Conservation (phyloP, 1,140 invertebrate genomes). For the Diorhabda elongata region DNA sequence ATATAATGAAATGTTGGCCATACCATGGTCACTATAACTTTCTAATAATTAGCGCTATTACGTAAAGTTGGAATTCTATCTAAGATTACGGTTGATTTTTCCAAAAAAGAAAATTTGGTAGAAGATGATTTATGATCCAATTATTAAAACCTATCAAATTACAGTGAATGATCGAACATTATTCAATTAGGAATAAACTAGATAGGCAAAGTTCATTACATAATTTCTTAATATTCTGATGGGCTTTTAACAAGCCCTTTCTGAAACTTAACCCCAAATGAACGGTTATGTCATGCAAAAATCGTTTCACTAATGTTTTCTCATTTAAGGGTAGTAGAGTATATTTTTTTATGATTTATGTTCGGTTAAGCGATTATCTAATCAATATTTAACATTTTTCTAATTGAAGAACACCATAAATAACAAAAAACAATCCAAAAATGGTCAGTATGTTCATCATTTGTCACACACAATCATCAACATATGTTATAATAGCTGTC, state of each 20-base stretch:
- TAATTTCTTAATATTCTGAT: constrained; percentile 11
- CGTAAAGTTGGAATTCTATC: too few species aligned
- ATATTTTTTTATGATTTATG: neutral
- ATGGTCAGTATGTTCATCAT: neutral
- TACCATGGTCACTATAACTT: too few species aligned
- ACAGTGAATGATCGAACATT: constrained; percentile 11
- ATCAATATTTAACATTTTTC: neutral
- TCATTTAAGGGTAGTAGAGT: constrained; percentile 2
- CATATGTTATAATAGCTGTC: neutral
- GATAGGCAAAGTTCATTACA: constrained; percentile 6
- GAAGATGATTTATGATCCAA: constrained; percentile 8
- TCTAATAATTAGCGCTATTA: too few species aligned
- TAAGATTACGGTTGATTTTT: too few species aligned
- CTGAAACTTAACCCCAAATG: neutral
- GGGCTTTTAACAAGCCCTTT: constrained; percentile 8
- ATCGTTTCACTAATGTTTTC: constrained; percentile 2
- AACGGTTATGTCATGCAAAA: constrained; percentile 2
- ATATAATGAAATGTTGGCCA: too few species aligned
- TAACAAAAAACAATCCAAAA: neutral
- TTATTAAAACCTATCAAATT: constrained; percentile 7
- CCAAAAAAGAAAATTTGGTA: neutral
- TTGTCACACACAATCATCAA: neutral
- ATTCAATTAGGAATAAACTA: constrained; percentile 5
- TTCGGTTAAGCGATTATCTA: neutral
- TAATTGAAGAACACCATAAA: neutral